phyloP scores from a whole-genome alignment of 2,113 vertebrate genomes.

The Gnathonemus echidnorhynchus region DNA sequence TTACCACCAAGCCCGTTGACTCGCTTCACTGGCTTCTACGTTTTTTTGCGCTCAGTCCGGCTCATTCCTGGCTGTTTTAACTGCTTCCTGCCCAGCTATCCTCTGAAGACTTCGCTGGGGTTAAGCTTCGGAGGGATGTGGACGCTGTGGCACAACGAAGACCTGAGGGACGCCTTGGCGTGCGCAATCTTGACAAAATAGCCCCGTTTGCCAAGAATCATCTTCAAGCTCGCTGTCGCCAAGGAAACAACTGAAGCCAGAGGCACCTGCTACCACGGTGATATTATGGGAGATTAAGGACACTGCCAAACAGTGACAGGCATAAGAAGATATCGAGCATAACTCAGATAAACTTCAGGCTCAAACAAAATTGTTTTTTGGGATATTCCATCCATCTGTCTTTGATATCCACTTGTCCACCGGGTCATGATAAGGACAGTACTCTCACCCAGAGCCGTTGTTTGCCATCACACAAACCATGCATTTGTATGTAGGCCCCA shows the following conservation, averaged over 20 bases:
- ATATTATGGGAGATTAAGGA: neutral
- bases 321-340: neutral
- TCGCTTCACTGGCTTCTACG: conserved; percentile 45
- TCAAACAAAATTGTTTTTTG: neutral
- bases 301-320: neutral
- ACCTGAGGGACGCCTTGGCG: conserved; percentile 28
- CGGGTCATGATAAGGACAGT: neutral
- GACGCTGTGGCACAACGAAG: neutral
- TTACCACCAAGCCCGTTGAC: conserved; percentile 40
- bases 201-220: neutral
- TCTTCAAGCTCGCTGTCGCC: neutral
- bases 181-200: conserved; percentile 18
- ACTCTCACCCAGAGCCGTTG: neutral
- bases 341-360: neutral
- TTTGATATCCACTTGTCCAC: neutral
- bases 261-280: neutral
- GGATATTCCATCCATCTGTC: neutral
- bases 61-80: conserved; percentile 27
- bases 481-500: neutral
- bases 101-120: neutral
- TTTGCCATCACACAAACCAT: neutral
- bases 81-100: neutral
- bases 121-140: neutral
- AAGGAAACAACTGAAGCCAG: conserved; percentile 9
- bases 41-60: conserved; percentile 36